Percentiles rank a stretch among this genome's conserved stretches.
These are phyloP conservation scores for Melikaiella ostensackeni DNA, from an alignment of 2,888 invertebrate species.

Conservation along the genomic window DNA sequence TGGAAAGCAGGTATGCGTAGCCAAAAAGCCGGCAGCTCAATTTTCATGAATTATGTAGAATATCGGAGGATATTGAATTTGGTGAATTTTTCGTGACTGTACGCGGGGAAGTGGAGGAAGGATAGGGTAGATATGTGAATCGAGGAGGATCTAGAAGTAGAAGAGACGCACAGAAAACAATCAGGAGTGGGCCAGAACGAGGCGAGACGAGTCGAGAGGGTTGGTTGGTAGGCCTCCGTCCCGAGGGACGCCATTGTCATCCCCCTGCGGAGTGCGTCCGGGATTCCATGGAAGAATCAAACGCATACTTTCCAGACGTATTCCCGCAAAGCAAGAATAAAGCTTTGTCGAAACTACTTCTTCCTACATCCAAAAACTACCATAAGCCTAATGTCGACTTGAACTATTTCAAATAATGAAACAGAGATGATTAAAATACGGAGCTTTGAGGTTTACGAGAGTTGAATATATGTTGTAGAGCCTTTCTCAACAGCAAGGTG, in stretches of 20 bases:
- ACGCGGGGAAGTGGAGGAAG: constrained; percentile 76
- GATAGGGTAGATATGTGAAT: constrained; percentile 53
- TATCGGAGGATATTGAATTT: constrained; percentile 74
- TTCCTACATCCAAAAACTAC: not conserved
- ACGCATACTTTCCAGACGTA: constrained; percentile 69
- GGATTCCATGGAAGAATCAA: constrained; percentile 73
- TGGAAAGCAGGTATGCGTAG: constrained; percentile 49
- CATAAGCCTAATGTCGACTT: too few relatives aligned
- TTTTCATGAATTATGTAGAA: constrained; percentile 77
- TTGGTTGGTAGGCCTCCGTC: constrained; percentile 70
- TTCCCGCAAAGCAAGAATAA: constrained; percentile 44
- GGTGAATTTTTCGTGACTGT: constrained; percentile 73
- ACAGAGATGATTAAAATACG: too few relatives aligned
- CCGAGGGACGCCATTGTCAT: constrained; percentile 75
- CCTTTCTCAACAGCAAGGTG: constrained; percentile 49
- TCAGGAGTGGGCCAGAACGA: constrained; percentile 65
- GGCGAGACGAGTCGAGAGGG: constrained; percentile 63
- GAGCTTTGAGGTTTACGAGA: not conserved
- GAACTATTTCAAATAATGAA: too few relatives aligned
- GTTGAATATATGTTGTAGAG: not conserved
- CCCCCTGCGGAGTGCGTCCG: constrained; percentile 70
- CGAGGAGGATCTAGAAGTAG: constrained; percentile 61
- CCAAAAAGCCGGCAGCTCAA: constrained; percentile 72
- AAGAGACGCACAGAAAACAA: constrained; percentile 72
- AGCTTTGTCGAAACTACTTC: not conserved